A percentile compares a stretch with the other conserved stretches of the same genome.
These are phyloP conservation scores for Hydrozoanthus tunicans DNA, from an alignment of 64 coral and sea anemone species.

Conservation along the genomic window DNA sequence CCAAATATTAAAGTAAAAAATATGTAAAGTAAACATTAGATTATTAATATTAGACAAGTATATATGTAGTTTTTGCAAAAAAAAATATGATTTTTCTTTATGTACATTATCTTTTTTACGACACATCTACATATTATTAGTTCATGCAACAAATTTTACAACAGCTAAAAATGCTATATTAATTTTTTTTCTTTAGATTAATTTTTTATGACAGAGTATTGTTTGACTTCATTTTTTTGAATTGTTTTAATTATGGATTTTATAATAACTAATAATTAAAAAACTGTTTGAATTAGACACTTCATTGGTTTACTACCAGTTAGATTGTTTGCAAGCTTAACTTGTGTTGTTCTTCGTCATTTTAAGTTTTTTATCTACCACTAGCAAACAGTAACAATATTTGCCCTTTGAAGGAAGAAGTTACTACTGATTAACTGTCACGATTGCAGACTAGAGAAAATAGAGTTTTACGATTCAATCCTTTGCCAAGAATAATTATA, in stretches of 20 bases:
- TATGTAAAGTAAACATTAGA: background rate
- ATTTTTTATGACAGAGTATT: background rate
- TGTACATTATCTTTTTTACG: too few species aligned
- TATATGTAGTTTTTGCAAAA: background rate
- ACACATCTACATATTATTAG: background rate
- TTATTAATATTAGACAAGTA: too few species aligned
- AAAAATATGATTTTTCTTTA: background rate
- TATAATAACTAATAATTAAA: too few species aligned
- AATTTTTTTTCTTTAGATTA: background rate
- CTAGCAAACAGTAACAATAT: too few species aligned
- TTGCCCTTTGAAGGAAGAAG: too few species aligned
- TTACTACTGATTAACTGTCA: too few species aligned
- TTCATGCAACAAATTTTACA: background rate
- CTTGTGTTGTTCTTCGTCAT: background rate
- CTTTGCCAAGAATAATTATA: too few species aligned
- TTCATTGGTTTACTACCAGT: background rate
- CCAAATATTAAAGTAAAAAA: too few species aligned
- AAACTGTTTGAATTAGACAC: background rate
- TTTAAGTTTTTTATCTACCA: too few species aligned
- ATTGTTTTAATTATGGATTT: too few species aligned
- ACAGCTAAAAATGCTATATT: background rate
- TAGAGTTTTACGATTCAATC: too few species aligned
- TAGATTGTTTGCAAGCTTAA: background rate
- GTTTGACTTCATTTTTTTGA: background rate
- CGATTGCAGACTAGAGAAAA: too few species aligned